Conservation (phyloP, 2,113 vertebrate genomes). For the Solea solea region DNA sequence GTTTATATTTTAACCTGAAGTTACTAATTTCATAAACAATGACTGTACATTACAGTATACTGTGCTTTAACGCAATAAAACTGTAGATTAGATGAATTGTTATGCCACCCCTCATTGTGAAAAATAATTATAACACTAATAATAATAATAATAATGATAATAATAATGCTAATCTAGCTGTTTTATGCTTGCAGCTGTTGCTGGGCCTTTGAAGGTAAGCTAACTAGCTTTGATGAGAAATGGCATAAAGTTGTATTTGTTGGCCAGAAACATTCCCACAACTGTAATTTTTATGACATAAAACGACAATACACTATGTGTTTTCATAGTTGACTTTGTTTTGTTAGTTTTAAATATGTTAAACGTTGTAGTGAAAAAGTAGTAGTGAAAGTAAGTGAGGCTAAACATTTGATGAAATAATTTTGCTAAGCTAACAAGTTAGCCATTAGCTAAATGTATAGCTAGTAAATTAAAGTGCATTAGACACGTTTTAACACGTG, state of each 20-base stretch:
- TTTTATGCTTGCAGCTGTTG: background rate
- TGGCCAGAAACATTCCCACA: background rate
- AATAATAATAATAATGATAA: background rate
- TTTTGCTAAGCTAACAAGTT: no score
- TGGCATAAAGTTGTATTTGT: background rate
- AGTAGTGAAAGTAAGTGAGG: no score
- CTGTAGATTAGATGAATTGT: background rate
- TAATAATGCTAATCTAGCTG: background rate
- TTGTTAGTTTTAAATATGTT: no score
- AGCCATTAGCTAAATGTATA: no score
- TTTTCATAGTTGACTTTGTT: background rate
- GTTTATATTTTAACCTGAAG: background rate
- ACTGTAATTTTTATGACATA: background rate
- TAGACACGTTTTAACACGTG: no score
- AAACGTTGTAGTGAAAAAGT: no score
- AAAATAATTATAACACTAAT: background rate
- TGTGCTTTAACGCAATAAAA: background rate
- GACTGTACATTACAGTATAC: background rate
- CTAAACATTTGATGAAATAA: no score
- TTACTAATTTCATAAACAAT: background rate
- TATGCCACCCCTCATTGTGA: background rate
- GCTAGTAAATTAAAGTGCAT: no score
- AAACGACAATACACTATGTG: background rate
- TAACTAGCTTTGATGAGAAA: slow-evolving; percentile 14
- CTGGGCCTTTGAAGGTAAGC: background rate